phyloP scores from a whole-genome alignment of 2,888 invertebrate genomes.

The Erynnis tages region DNA sequence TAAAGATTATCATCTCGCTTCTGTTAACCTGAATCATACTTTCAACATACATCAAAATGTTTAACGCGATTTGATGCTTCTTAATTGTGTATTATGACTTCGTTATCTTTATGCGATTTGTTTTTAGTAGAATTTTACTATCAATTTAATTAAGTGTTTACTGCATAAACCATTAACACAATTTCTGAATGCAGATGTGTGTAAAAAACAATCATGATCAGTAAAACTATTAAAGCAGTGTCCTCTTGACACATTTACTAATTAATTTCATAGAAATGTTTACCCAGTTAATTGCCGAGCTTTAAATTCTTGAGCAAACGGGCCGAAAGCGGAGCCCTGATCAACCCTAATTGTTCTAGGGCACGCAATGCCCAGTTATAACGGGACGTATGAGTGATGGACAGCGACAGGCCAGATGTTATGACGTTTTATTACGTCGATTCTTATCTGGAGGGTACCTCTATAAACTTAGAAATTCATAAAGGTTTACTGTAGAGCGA shows the following conservation, averaged over 20 bases:
- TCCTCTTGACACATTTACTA: constrained; percentile 19
- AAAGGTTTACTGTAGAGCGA: not conserved
- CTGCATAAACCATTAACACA: too few species aligned
- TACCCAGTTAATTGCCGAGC: constrained; percentile 2
- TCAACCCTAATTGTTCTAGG: constrained; percentile 25
- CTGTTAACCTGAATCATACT: too few species aligned
- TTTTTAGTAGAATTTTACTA: too few species aligned
- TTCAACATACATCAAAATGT: too few species aligned
- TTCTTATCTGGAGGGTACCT: constrained; percentile 7
- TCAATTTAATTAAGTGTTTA: too few species aligned
- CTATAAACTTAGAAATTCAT: constrained; percentile 13
- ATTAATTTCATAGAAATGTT: constrained; percentile 12
- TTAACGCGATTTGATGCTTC: too few species aligned
- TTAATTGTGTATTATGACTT: too few species aligned
- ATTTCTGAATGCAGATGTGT: too few species aligned
- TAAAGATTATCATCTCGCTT: too few species aligned
- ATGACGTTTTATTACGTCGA: constrained; percentile 23
- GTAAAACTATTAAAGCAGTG: constrained; percentile 3
- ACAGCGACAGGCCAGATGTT: constrained; percentile 20
- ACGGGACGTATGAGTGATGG: constrained; percentile 24
- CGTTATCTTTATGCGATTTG: too few species aligned
- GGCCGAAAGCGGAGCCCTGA: constrained; percentile 20
- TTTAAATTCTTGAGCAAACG: constrained; percentile 10
- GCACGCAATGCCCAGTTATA: constrained; percentile 23
- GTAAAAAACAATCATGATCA: not conserved